A percentile compares a stretch with the other conserved stretches of the same genome.
Evolutionary conservation across 35 echinoderm and acorn worm species (phyloP).

Genomic region (Patiria miniata): DNA sequence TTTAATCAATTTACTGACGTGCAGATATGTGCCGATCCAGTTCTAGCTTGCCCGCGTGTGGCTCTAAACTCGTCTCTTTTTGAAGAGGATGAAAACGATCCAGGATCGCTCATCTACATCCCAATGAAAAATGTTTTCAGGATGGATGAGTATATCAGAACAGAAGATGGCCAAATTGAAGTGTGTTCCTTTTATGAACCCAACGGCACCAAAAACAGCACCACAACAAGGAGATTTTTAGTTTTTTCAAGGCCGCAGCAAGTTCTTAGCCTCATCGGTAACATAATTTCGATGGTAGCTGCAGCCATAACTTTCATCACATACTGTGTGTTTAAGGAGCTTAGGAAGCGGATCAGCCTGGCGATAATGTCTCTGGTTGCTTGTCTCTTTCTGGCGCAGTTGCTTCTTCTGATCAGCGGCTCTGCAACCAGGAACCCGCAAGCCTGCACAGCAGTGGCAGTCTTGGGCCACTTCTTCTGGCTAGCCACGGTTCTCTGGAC

Average conservation of each 20-base stretch:
- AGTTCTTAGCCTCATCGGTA: neutral
- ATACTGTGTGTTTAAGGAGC: neutral
- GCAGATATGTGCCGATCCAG: neutral
- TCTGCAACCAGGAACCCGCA: neutral
- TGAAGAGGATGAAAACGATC: neutral
- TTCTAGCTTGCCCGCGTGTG: neutral
- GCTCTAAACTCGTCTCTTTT: slow-evolving; percentile 31
- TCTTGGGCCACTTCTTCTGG: slow-evolving; percentile 25
- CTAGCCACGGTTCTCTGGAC: slow-evolving; percentile 23
- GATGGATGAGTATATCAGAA: slow-evolving; percentile 1
- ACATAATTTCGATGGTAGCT: slow-evolving; percentile 33
- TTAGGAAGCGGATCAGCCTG: slow-evolving; percentile 7
- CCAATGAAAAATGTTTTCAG: neutral
- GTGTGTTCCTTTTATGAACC: slow-evolving; percentile 34
- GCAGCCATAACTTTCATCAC: neutral
- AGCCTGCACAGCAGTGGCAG: slow-evolving; percentile 5
- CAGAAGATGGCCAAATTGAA: slow-evolving; percentile 3
- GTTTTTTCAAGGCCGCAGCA: neutral
- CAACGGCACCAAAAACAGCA: slow-evolving; percentile 26
- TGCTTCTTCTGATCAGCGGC: neutral
- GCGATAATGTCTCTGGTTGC: slow-evolving; percentile 35
- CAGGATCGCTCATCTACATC: neutral
- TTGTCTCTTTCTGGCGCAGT: slow-evolving; percentile 29
- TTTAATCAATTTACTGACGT: neutral
- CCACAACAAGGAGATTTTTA: neutral